These are phyloP conservation scores for Phoronis australis DNA, from an alignment of 2,888 invertebrate species.

Conservation along the genomic window DNA sequence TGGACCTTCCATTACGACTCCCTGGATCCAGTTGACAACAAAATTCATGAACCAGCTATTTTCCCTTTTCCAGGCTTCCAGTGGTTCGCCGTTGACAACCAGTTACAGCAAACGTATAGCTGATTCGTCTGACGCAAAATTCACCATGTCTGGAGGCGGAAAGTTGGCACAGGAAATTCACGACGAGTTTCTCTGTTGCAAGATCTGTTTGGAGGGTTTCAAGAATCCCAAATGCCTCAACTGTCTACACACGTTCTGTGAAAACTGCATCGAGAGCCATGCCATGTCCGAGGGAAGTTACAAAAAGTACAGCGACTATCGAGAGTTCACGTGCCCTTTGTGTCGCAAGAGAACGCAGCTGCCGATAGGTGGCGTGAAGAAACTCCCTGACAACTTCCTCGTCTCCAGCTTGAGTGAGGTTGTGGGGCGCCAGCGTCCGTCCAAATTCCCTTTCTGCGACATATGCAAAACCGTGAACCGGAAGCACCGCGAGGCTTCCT, in stretches of 20 bases:
- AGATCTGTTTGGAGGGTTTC: conserved; percentile 52
- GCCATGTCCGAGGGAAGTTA: conserved; percentile 51
- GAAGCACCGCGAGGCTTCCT: conserved; percentile 48
- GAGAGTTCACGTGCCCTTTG: conserved; percentile 53
- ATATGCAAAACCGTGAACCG: conserved; percentile 50
- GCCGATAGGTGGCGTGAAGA: conserved; percentile 53
- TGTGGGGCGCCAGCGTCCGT: conserved; percentile 44
- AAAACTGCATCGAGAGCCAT: conserved; percentile 51
- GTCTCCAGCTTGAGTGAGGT: conserved; percentile 51
- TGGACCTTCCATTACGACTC: no score
- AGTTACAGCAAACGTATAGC: no score
- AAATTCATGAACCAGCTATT: no score
- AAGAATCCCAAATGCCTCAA: conserved; percentile 52
- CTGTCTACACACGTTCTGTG: conserved; percentile 53
- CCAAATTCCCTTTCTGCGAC: conserved; percentile 52
- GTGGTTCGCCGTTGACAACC: no score
- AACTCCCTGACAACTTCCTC: conserved; percentile 54
- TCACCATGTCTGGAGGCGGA: no score
- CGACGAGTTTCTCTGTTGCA: conserved; percentile 53
- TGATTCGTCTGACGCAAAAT: no score
- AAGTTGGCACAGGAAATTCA: conserved; percentile 53
- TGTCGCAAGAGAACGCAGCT: conserved; percentile 53
- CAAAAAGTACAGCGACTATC: conserved; percentile 54
- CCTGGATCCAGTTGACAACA: no score
- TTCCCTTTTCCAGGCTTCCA: no score